phyloP scores from a whole-genome alignment of 2,888 invertebrate species.

The Trichogramma evanescens region DNA sequence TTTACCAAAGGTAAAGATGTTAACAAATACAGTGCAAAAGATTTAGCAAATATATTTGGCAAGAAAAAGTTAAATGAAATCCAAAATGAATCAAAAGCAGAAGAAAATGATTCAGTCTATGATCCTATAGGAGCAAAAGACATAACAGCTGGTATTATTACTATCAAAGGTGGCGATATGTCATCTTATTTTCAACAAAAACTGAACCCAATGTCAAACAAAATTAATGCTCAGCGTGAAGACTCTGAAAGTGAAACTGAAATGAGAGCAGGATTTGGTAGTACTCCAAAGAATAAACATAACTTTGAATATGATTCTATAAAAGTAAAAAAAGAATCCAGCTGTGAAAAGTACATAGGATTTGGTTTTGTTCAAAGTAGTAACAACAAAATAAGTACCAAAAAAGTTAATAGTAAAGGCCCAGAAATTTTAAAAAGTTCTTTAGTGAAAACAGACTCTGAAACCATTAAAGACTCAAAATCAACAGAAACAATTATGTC shows the following conservation, averaged over 20 bases:
- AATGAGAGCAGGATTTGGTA: slow-evolving; percentile 4
- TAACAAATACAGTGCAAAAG: slow-evolving; percentile 68
- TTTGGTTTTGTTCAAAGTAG: slow-evolving; percentile 33
- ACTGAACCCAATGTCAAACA: neutral
- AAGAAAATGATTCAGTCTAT: slow-evolving; percentile 11
- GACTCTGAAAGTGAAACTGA: slow-evolving; percentile 11
- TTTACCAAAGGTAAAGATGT: slow-evolving; percentile 83
- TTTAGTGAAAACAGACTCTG: neutral
- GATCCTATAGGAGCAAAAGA: slow-evolving; percentile 30
- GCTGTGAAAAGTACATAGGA: slow-evolving; percentile 29
- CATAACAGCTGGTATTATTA: slow-evolving; percentile 32
- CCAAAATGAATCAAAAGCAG: slow-evolving; percentile 9
- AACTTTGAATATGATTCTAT: slow-evolving; percentile 12
- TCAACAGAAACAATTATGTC: no score
- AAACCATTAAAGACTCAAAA: neutral
- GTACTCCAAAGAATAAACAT: slow-evolving; percentile 10
- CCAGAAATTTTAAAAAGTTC: slow-evolving; percentile 19
- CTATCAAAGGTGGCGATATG: slow-evolving; percentile 56
- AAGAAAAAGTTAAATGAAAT: slow-evolving; percentile 48
- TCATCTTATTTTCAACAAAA: slow-evolving; percentile 62
- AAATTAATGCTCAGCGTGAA: neutral
- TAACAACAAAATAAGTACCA: slow-evolving; percentile 11
- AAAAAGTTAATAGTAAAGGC: slow-evolving; percentile 18
- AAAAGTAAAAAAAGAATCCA: slow-evolving; percentile 21
- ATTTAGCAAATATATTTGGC: slow-evolving; percentile 79